Base-by-base conservation (phyloP, 2,888 invertebrate species). In the Drosophila diplacantha region DNA sequence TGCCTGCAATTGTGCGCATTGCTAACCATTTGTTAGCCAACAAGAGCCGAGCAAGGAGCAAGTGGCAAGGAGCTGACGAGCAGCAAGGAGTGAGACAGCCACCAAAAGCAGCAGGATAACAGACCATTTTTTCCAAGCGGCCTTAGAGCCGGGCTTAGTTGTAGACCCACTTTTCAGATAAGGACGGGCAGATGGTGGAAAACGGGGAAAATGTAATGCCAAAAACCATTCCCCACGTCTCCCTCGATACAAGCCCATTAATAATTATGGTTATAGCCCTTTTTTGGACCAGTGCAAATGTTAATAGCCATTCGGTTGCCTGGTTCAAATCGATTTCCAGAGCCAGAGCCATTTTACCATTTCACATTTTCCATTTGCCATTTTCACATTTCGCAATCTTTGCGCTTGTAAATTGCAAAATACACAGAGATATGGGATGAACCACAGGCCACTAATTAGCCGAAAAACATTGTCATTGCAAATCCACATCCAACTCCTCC, bases 1-100 rank as follows among this genome's bases (percentile, higher is more conserved):
- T 71, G 80, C 63, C 75, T 80, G 83, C 83, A 78, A 80, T 78
- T 82, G 77, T 71, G 74, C 77, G 59, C 77, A 77, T 72, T 62
- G 83, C 69, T 62, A 58, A 69, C 71, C 83, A 82, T 78, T 78
- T 78, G 78, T 78, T 80, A 50, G 58, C 68, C 47, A 43, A 49
- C 59, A 35, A 58, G 68, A 73, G 62, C 76, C 14, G 14, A 9
- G 29, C 44, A 20, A 31, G 44, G 44, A 46, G 31, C 20, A 18
- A 46, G 44, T 46, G 59, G 52, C 68, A 64, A 31, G 24, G 35
- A 39, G 50, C 18, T 31, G 51, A 38, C n/a, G 37, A 53, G 11
- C 34, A 31, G 31, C 38, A 67, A 55, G 55, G 76, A 67, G 58
- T 73, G 53, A 14, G 39, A 38, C 39, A 50, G 34, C 18, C n/a